Conservation (phyloP, 1,140 invertebrate genomes). For the Thaumetopoea pityocampa region DNA sequence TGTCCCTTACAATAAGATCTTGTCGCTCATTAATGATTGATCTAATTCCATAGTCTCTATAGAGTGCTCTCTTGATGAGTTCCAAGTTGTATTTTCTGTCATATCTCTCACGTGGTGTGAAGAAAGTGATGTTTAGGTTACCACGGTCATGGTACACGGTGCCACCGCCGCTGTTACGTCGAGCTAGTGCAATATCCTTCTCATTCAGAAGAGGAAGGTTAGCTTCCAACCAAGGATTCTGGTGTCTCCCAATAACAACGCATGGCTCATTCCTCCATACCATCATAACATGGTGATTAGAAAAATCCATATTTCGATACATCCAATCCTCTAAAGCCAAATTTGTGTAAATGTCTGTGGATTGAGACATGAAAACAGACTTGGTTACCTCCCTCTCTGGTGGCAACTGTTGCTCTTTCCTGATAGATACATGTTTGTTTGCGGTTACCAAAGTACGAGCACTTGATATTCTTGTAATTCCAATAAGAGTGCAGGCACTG, state of each 20-base stretch:
- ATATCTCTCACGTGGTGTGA: constrained; percentile 86
- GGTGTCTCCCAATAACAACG: constrained; percentile 96
- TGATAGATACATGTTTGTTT: constrained; percentile 29
- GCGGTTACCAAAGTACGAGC: constrained; percentile 43
- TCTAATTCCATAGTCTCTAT: constrained; percentile 86
- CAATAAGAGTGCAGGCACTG: constrained; percentile 51
- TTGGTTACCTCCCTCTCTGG: constrained; percentile 79
- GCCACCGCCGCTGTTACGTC: constrained; percentile 96
- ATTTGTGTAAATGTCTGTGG: constrained; percentile 92
- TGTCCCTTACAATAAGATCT: constrained; percentile 87
- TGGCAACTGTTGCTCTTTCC: constrained; percentile 47
- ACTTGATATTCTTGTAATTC: constrained; percentile 54
- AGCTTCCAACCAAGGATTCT: constrained; percentile 97
- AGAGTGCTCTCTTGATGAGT: constrained; percentile 87
- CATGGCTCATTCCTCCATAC: constrained; percentile 95
- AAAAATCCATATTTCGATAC: constrained; percentile 90
- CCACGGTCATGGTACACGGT: constrained; percentile 97
- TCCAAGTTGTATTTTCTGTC: constrained; percentile 90
- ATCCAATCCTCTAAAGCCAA: constrained; percentile 96
- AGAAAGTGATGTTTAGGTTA: constrained; percentile 95
- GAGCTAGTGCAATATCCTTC: constrained; percentile 83
- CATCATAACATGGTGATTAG: constrained; percentile 88
- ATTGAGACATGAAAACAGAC: constrained; percentile 94
- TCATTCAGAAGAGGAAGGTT: constrained; percentile 82
- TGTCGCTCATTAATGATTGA: constrained; percentile 85